phyloP scores from a whole-genome alignment of 2,797 vertebrate species.

The Parauchenoglanis punctatus region DNA sequence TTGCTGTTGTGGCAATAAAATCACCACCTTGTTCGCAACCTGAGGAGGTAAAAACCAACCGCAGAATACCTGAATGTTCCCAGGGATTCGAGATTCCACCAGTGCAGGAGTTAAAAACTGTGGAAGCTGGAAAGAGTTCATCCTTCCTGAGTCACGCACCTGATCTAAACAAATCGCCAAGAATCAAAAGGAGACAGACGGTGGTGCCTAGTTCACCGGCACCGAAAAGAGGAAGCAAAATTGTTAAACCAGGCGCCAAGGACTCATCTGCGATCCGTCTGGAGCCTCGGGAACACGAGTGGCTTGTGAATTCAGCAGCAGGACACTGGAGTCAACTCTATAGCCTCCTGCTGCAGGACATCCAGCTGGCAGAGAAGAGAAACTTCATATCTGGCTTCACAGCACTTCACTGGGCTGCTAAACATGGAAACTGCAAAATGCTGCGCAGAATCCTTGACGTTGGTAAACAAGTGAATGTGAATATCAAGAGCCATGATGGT shows the following conservation, averaged over 20 bases:
- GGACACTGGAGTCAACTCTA: constrained; percentile 87
- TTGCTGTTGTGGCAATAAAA: constrained; percentile 71
- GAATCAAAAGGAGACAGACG: constrained; percentile 59
- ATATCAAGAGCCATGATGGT: constrained; percentile 83
- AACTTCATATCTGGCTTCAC: constrained; percentile 96
- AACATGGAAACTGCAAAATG: constrained; percentile 84
- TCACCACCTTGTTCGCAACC: constrained; percentile 58
- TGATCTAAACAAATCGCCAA: constrained; percentile 56
- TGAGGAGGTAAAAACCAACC: constrained; percentile 19
- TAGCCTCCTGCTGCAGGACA: constrained; percentile 80
- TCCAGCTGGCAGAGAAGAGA: constrained; percentile 77
- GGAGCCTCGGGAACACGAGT: constrained; percentile 84
- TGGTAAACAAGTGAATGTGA: constrained; percentile 76
- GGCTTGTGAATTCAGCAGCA: constrained; percentile 83
- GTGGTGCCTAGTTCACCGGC: constrained; percentile 64
- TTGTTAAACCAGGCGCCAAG: constrained; percentile 63
- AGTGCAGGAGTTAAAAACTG: constrained; percentile 61
- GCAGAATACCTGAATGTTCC: neutral
- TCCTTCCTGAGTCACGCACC: constrained; percentile 26
- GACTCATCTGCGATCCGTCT: constrained; percentile 73
- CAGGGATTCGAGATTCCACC: constrained; percentile 25
- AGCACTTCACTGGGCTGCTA: constrained; percentile 92
- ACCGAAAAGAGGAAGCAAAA: constrained; percentile 66
- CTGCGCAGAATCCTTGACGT: constrained; percentile 78
- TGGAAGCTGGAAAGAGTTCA: neutral